Conservation (phyloP, 2,888 invertebrate genomes). For the Sialis lutaria region DNA sequence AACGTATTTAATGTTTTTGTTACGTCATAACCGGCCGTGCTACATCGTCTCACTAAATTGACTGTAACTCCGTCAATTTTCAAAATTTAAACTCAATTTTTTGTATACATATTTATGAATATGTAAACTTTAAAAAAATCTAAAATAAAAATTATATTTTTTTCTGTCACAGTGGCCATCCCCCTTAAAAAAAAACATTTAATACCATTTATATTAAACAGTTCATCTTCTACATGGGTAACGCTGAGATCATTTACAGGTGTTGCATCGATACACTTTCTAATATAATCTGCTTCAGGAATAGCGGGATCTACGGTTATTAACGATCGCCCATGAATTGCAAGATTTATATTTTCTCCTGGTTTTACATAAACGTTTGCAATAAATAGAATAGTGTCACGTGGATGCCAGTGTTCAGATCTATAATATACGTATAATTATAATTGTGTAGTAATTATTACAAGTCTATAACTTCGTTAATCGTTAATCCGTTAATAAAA, state of each 20-base stretch:
- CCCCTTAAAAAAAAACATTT: too few species aligned
- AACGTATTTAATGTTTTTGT: too few species aligned
- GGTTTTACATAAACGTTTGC: conserved; percentile 47
- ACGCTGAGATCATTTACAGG: conserved; percentile 20
- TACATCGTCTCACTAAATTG: too few species aligned
- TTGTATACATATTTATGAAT: background rate
- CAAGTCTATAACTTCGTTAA: too few species aligned
- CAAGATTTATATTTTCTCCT: conserved; percentile 24
- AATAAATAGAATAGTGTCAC: conserved; percentile 51
- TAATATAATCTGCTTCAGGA: conserved; percentile 37
- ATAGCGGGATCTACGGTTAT: conserved; percentile 58
- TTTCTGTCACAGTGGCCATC: too few species aligned
- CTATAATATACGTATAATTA: conserved; percentile 17
- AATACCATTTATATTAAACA: conserved; percentile 10
- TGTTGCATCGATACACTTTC: conserved; percentile 29
- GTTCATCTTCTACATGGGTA: conserved; percentile 17
- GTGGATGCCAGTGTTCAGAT: conserved; percentile 46
- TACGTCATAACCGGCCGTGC: too few species aligned
- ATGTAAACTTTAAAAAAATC: background rate
- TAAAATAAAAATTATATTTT: background rate
- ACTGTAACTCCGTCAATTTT: too few species aligned
- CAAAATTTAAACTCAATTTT: too few species aligned
- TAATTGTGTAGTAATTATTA: too few species aligned
- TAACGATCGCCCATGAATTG: conserved; percentile 35
- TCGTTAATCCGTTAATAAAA: too few species aligned